Conservation (phyloP, 1,140 invertebrate genomes). For the Hydropsyche tenuis region DNA sequence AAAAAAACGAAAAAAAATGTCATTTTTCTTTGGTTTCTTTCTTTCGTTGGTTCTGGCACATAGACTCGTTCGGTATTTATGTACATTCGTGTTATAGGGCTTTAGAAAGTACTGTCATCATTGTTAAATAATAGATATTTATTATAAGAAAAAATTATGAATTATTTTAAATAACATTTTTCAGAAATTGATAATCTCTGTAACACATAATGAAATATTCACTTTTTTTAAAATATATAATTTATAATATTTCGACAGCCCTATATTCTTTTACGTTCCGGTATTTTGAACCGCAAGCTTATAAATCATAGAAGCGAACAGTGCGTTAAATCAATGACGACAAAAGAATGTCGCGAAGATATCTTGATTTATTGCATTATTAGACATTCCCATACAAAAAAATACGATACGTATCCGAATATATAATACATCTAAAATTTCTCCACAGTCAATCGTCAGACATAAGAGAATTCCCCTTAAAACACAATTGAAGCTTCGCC, state of each 20-base stretch:
- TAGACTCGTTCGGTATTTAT: conserved; percentile 24
- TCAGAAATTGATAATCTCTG: too few species aligned
- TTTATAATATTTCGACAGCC: neutral
- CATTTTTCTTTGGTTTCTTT: conserved; percentile 37
- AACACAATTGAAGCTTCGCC: neutral
- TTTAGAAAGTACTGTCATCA: neutral
- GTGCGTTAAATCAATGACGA: conserved; percentile 33
- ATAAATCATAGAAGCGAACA: conserved; percentile 34
- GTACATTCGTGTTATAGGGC: conserved; percentile 4
- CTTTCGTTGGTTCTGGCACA: conserved; percentile 31
- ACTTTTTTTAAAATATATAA: too few species aligned
- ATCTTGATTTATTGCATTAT: conserved; percentile 30
- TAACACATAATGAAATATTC: too few species aligned
- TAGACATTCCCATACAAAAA: too few species aligned
- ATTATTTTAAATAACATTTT: neutral
- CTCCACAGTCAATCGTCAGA: neutral
- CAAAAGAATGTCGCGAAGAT: conserved; percentile 28
- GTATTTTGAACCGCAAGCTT: conserved; percentile 20
- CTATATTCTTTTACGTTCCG: conserved; percentile 22
- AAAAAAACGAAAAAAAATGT: conserved; percentile 34
- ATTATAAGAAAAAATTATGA: neutral
- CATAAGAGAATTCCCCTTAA: neutral
- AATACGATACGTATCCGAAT: conserved; percentile 2
- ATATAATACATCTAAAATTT: conserved; percentile 4
- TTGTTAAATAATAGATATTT: too few species aligned